Conservation (phyloP, 2,797 vertebrate species). For the Sphenodon punctatus region DNA sequence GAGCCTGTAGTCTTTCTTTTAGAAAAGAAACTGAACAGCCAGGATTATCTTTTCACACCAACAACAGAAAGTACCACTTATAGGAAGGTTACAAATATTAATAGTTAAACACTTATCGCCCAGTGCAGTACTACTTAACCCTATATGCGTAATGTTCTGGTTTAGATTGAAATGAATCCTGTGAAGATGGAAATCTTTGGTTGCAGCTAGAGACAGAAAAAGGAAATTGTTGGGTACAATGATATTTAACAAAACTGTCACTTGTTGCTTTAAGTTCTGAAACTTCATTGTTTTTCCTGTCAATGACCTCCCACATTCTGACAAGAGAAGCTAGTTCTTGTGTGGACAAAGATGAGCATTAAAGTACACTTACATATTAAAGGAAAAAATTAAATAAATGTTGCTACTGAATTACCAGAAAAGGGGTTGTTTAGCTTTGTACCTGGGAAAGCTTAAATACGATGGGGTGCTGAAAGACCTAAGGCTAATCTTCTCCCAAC, state of each 20-base stretch:
- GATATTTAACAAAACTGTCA: slow-evolving; percentile 44
- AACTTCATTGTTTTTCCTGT: slow-evolving; percentile 32
- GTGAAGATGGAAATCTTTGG: slow-evolving; percentile 21
- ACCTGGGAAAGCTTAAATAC: neutral
- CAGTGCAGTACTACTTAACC: neutral
- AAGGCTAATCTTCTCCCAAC: neutral
- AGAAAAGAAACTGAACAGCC: neutral
- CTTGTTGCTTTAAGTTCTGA: slow-evolving; percentile 32
- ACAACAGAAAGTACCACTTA: slow-evolving; percentile 5
- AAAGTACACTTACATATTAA: neutral
- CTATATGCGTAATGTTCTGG: neutral
- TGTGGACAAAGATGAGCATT: neutral
- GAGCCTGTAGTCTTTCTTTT: neutral
- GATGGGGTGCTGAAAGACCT: neutral
- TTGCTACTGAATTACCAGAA: neutral
- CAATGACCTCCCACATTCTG: neutral
- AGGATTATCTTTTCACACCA: neutral
- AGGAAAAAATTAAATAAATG: neutral
- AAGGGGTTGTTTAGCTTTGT: neutral
- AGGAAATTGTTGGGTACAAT: slow-evolving; percentile 56
- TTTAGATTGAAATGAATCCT: slow-evolving; percentile 23
- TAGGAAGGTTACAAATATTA: slow-evolving; percentile 31
- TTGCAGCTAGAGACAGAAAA: slow-evolving; percentile 23
- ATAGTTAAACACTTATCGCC: slow-evolving; percentile 18
- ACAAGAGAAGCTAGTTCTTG: neutral